Conservation (phyloP, 2,797 vertebrate genomes). For the Glossophaga mutica region DNA sequence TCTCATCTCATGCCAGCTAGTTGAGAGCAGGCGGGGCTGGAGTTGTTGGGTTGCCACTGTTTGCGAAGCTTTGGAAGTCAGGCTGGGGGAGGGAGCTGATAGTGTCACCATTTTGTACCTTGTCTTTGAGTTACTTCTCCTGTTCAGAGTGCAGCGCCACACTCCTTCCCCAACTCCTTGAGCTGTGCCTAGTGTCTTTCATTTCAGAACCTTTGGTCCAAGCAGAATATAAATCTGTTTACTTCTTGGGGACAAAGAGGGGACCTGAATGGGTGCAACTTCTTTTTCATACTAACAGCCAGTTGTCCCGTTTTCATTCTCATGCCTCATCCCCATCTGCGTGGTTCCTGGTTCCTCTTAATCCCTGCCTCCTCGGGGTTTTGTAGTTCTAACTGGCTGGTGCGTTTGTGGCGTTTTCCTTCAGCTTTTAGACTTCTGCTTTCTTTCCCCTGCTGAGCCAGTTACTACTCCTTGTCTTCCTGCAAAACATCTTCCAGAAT, state of each 20-base stretch:
- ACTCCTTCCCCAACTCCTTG: background rate
- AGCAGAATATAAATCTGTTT: background rate
- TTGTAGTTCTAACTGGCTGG: background rate
- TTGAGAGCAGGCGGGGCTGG: background rate
- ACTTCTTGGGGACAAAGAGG: background rate
- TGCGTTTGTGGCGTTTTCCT: background rate
- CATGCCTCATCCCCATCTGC: background rate
- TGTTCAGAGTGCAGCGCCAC: background rate
- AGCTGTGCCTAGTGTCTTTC: background rate
- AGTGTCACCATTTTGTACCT: background rate
- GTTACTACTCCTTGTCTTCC: background rate
- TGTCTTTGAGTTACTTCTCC: background rate
- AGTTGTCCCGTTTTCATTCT: background rate
- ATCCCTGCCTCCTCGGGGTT: background rate
- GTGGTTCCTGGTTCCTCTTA: background rate
- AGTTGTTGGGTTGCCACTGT: background rate
- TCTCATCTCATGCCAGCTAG: background rate
- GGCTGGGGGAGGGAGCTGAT: background rate
- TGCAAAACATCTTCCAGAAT: background rate
- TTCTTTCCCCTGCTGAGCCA: slow-evolving; percentile 1
- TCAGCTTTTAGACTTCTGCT: background rate
- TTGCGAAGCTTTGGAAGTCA: background rate
- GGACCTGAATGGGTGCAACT: background rate
- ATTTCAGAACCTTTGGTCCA: background rate
- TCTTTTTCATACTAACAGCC: background rate